Percentiles rank a stretch among this genome's conserved stretches.
Evolutionary conservation across 2,888 invertebrate species (phyloP).

Genomic region (Isoperla grammatica): DNA sequence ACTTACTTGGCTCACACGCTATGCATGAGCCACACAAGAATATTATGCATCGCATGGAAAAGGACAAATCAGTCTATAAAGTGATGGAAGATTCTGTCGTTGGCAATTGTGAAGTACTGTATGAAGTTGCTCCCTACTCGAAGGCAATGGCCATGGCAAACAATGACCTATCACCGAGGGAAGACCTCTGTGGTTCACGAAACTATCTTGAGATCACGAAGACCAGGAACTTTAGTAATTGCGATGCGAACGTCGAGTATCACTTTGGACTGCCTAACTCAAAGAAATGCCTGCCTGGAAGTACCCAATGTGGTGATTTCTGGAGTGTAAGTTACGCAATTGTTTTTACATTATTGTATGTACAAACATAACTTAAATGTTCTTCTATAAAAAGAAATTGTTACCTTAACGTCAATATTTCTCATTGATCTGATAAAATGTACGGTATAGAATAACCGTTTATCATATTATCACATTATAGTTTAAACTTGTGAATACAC

Average conservation of each 20-base stretch:
- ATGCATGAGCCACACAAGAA: slow-evolving; percentile 2
- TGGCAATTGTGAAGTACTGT: slow-evolving; percentile 26
- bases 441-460: no score
- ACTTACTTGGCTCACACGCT: slow-evolving; percentile 15
- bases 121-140: slow-evolving; percentile 20
- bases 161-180: neutral
- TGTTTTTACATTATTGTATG: no score
- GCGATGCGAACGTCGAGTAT: slow-evolving; percentile 20
- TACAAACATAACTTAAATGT: no score
- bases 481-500: no score
- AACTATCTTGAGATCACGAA: slow-evolving; percentile 26
- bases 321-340: slow-evolving; percentile 32
- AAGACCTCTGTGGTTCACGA: slow-evolving; percentile 15
- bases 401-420: no score
- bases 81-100: slow-evolving; percentile 23
- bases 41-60: neutral
- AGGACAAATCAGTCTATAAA: slow-evolving; percentile 4
- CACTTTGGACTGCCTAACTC: slow-evolving; percentile 25
- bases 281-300: slow-evolving; percentile 32
- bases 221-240: slow-evolving; percentile 27
- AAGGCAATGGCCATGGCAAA: neutral
- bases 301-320: slow-evolving; percentile 34
- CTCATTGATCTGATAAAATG: no score
- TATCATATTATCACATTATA: no score
- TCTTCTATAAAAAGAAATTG: no score